phyloP scores from a whole-genome alignment of 2,888 invertebrate genomes.

The Yponomeuta malinellus region DNA sequence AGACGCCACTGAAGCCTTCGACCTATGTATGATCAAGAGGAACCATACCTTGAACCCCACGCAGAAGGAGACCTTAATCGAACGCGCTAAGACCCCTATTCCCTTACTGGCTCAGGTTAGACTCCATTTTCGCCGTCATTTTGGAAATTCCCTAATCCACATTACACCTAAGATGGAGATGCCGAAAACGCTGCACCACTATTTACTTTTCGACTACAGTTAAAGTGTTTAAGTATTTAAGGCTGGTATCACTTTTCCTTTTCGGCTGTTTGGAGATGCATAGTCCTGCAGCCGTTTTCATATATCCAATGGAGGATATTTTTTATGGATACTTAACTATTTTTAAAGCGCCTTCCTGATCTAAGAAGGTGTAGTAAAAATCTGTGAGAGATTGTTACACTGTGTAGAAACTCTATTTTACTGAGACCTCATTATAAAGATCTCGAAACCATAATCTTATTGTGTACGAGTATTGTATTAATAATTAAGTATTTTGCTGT shows the following conservation, averaged over 20 bases:
- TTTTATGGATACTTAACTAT: not conserved
- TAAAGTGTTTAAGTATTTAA: conserved; percentile 33
- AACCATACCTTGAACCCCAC: conserved; percentile 79
- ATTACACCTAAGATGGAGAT: conserved; percentile 77
- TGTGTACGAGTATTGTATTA: not conserved
- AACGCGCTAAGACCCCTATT: conserved; percentile 80
- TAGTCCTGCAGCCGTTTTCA: not conserved
- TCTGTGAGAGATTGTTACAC: not conserved
- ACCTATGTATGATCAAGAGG: conserved; percentile 85
- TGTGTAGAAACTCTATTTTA: not conserved
- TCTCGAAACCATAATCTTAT: not conserved
- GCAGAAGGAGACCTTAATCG: conserved; percentile 79
- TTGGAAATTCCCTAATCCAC: conserved; percentile 75
- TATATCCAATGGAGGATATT: not conserved
- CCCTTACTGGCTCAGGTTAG: conserved; percentile 80
- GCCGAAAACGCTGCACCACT: conserved; percentile 79
- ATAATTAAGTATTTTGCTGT: not conserved
- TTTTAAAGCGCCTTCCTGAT: not conserved
- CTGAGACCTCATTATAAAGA: not conserved
- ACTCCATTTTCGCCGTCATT: conserved; percentile 72
- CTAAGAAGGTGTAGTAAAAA: not conserved
- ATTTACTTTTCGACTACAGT: conserved; percentile 81
- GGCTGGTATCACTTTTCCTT: conserved; percentile 25
- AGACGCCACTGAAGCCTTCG: conserved; percentile 86
- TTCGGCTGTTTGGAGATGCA: conserved; percentile 28